These are phyloP conservation scores for Craniophora ligustri DNA, from an alignment of 2,888 invertebrate genomes.

Conservation along the genomic window DNA sequence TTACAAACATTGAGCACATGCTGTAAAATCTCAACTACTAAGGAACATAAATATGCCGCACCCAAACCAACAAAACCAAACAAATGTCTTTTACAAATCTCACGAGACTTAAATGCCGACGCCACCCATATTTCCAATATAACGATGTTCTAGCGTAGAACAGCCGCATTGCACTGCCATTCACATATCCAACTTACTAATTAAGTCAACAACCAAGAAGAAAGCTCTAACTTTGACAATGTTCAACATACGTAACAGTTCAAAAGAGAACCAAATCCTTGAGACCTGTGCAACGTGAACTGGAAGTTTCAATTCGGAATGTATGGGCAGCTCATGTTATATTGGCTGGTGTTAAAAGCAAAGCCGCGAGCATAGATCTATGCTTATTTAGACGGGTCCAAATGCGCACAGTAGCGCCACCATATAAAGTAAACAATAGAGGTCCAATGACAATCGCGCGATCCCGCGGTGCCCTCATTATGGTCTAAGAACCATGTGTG, in stretches of 20 bases:
- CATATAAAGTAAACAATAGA: constrained; percentile 87
- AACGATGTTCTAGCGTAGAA: constrained; percentile 82
- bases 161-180: constrained; percentile 85
- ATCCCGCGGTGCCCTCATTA: constrained; percentile 78
- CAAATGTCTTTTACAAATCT: constrained; percentile 64
- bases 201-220: constrained; percentile 86
- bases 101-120: constrained; percentile 63
- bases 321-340: constrained; percentile 53
- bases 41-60: constrained; percentile 40
- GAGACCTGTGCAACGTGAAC: constrained; percentile 55
- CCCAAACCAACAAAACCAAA: constrained; percentile 59
- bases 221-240: constrained; percentile 88
- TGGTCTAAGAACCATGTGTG: constrained; percentile 71
- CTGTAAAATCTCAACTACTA: constrained; percentile 29
- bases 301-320: constrained; percentile 29
- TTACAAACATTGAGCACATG: no score
- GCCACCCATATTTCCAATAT: constrained; percentile 84
- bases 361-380: constrained; percentile 85
- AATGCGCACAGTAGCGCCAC: constrained; percentile 81
- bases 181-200: constrained; percentile 88
- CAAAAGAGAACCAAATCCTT: constrained; percentile 64
- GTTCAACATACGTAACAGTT: constrained; percentile 85
- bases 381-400: constrained; percentile 85
- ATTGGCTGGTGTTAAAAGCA: constrained; percentile 73
- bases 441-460: constrained; percentile 82